phyloP scores from a whole-genome alignment of 2,113 vertebrate genomes.

The Charadrius vociferus region DNA sequence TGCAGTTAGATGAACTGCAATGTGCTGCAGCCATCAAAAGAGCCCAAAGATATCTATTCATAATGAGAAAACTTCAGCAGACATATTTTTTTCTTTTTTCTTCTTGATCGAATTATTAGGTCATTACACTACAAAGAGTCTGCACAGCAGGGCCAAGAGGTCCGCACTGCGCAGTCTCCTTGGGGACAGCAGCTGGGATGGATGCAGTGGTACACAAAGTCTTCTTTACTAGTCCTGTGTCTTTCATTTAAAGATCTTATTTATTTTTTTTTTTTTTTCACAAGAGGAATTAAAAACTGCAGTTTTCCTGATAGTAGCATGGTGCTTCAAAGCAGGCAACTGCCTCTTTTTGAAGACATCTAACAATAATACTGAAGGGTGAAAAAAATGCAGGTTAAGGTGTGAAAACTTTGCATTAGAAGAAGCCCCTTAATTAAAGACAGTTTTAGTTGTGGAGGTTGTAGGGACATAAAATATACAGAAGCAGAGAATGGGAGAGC shows the following conservation, averaged over 20 bases:
- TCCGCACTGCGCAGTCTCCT: not conserved
- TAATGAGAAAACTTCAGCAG: not conserved
- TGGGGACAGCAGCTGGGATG: not conserved
- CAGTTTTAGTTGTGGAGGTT: not conserved
- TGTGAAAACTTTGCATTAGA: not conserved
- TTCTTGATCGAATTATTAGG: not conserved
- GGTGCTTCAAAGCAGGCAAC: not conserved
- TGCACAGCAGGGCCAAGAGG: not conserved
- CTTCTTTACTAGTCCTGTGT: not conserved
- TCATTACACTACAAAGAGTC: not conserved
- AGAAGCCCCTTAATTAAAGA: not conserved
- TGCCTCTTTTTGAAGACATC: not conserved
- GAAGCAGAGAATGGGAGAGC: not conserved
- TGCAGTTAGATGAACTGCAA: not conserved
- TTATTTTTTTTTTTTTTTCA: not conserved
- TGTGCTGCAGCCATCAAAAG: not conserved
- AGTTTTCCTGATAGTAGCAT: not conserved
- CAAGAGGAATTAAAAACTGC: not conserved
- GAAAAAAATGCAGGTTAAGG: not conserved
- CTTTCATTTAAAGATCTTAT: not conserved
- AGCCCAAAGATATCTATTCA: not conserved
- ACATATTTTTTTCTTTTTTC: not conserved
- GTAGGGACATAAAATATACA: not conserved
- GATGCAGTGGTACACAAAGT: not conserved
- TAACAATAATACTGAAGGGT: not conserved